phyloP scores from a whole-genome alignment of 2,113 vertebrate species.

The Myocastor coypus region DNA sequence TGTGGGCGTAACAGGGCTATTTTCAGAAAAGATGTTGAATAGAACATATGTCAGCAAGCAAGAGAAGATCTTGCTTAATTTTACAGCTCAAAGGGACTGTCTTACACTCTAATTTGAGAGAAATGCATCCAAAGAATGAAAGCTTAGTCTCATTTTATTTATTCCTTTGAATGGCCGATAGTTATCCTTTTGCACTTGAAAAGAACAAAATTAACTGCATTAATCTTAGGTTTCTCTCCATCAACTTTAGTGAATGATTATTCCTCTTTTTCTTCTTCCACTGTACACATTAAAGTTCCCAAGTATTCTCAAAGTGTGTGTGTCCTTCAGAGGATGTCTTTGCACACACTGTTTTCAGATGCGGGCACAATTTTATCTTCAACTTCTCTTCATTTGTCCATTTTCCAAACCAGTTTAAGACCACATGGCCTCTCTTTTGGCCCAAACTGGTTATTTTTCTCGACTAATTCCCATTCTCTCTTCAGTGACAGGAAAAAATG shows the following conservation, averaged over 20 bases:
- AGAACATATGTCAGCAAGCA: slow-evolving; percentile 79
- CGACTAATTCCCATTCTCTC: not conserved
- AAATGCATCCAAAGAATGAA: slow-evolving; percentile 38
- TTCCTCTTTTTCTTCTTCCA: not conserved
- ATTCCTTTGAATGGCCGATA: slow-evolving; percentile 47
- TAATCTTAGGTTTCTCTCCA: not conserved
- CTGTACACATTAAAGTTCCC: not conserved
- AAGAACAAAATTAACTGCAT: not conserved
- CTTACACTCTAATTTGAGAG: slow-evolving; percentile 62
- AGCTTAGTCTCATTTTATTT: slow-evolving; percentile 44
- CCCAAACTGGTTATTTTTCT: not conserved
- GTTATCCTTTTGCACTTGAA: slow-evolving; percentile 16
- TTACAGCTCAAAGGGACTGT: slow-evolving; percentile 66
- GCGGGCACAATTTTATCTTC: not conserved
- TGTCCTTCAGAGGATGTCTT: not conserved
- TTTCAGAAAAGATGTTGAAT: slow-evolving; percentile 79
- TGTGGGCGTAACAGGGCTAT: slow-evolving; percentile 76
- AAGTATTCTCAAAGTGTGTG: not conserved
- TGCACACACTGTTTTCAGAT: not conserved
- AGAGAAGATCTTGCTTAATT: slow-evolving; percentile 73
- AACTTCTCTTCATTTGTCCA: not conserved
- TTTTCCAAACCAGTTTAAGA: not conserved
- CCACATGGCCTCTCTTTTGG: not conserved
- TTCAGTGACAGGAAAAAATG: not conserved
- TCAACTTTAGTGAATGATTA: not conserved